phyloP scores from a whole-genome alignment of 1,140 invertebrate species.

The Batillaria attramentaria region DNA sequence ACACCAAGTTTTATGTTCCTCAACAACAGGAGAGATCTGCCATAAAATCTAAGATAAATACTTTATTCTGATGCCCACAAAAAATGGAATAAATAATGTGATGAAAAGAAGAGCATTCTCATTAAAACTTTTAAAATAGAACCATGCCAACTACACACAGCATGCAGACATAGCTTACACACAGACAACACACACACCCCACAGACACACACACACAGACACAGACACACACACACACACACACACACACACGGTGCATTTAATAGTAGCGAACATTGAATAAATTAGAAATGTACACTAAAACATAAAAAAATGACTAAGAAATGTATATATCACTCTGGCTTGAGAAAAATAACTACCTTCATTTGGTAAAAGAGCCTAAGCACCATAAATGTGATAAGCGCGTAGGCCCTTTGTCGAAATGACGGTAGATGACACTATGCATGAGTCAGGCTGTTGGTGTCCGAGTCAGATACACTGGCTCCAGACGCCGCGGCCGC shows the following conservation, averaged over 20 bases:
- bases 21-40: too few species aligned
- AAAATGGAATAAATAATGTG: too few species aligned
- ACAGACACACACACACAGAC: not conserved
- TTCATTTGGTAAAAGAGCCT: too few species aligned
- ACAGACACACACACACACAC: not conserved
- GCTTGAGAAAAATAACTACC: too few species aligned
- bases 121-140: too few species aligned
- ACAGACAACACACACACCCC: not conserved
- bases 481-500: not conserved
- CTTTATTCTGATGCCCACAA: too few species aligned
- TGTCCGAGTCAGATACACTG: not conserved
- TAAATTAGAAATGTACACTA: not conserved
- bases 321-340: not conserved
- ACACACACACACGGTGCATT: conserved; percentile 7
- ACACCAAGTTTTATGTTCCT: too few species aligned
- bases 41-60: too few species aligned
- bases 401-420: not conserved
- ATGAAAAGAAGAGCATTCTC: too few species aligned
- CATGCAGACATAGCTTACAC: too few species aligned
- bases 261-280: not conserved
- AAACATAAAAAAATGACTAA: not conserved
- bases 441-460: not conserved
- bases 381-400: not conserved
- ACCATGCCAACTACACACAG: too few species aligned
- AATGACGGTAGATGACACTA: not conserved